These are phyloP conservation scores for Pachypanchax playfairii DNA, from an alignment of 2,113 vertebrate genomes.

Conservation along the genomic window DNA sequence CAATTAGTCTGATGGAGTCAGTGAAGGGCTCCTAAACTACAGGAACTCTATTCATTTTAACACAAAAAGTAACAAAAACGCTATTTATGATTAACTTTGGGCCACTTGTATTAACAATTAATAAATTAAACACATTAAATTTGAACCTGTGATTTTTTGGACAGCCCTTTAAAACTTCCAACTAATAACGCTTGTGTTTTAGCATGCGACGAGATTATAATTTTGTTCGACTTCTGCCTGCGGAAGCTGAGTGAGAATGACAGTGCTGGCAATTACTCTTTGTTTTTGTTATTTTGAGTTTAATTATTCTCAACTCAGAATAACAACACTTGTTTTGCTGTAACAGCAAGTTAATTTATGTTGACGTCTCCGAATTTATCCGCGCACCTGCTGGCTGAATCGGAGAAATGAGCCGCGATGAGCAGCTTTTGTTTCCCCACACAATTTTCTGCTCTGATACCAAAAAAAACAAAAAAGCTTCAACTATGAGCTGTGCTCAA, in stretches of 20 bases:
- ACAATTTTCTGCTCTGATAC: neutral
- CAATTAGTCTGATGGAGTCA: neutral
- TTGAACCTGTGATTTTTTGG: no score
- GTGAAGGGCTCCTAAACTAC: no score
- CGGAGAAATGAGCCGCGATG: neutral
- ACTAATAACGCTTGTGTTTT: no score
- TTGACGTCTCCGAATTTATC: neutral
- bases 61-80: no score
- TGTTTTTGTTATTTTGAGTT: neutral
- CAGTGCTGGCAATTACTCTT: neutral
- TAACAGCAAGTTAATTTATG: constrained; percentile 11
- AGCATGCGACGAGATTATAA: no score
- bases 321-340: constrained; percentile 2
- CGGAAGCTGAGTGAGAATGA: neutral
- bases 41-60: no score
- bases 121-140: no score
- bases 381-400: neutral
- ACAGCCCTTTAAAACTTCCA: no score
- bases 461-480: no score
- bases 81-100: no score
- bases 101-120: no score
- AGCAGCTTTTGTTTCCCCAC: neutral
- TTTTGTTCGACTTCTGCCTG: no score
- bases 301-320: constrained; percentile 2
- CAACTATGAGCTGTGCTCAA: neutral